Percentiles rank a stretch among this genome's conserved stretches.
Evolutionary conservation across 2,113 vertebrate species (phyloP).

Genomic region (Chelonoidis abingdonii): DNA sequence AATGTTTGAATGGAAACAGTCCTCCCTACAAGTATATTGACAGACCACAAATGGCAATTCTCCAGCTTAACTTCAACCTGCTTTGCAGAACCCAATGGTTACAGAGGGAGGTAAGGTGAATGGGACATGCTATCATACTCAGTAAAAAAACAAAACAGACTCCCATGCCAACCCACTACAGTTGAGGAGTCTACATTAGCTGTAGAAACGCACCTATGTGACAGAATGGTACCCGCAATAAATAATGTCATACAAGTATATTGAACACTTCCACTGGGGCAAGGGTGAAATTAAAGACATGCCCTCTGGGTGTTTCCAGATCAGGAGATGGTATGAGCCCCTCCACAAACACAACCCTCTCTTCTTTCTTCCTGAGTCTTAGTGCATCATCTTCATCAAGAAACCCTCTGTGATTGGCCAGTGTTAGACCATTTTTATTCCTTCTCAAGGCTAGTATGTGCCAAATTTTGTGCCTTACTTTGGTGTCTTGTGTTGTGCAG

Average conservation of each 20-base stretch:
- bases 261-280: neutral
- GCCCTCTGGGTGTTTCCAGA: neutral
- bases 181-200: neutral
- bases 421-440: neutral
- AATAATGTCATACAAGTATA: neutral
- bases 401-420: neutral
- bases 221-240: neutral
- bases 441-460: neutral
- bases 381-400: neutral
- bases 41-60: neutral
- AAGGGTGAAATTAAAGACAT: neutral
- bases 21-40: neutral
- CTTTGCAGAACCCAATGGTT: slow-evolving; percentile 23
- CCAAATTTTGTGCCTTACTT: neutral
- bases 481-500: neutral
- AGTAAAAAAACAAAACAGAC: neutral
- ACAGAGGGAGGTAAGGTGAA: slow-evolving; percentile 17
- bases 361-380: neutral
- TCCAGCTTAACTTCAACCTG: slow-evolving; percentile 31
- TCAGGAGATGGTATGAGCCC: neutral
- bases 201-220: slow-evolving; percentile 30
- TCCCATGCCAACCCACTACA: neutral
- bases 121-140: neutral
- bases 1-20: neutral
- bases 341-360: neutral